Conservation (phyloP, 2,113 vertebrate species). For the Xiphorhynchus elegans region DNA sequence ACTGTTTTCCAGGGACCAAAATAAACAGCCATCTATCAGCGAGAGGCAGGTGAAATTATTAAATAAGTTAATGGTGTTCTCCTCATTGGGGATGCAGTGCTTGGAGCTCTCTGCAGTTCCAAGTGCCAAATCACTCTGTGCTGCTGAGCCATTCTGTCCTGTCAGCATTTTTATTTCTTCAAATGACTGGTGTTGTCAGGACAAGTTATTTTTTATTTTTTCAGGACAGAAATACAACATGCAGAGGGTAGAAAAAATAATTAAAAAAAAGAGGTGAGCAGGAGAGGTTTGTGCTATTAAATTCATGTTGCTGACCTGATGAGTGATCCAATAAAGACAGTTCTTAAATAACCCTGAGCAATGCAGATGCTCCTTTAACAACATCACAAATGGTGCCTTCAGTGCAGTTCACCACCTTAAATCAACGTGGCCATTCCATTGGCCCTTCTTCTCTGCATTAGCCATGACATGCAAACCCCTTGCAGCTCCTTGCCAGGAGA, state of each 20-base stretch:
- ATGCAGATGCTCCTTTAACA: background rate
- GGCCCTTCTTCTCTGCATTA: background rate
- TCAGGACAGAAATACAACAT: background rate
- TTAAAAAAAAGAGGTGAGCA: background rate
- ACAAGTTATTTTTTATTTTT: background rate
- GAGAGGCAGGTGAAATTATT: constrained; percentile 41
- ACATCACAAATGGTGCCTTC: background rate
- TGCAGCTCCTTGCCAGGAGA: background rate
- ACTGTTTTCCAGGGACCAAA: constrained; percentile 36
- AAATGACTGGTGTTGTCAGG: background rate
- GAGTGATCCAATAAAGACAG: background rate
- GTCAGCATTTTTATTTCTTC: background rate
- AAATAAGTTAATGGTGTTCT: constrained; percentile 37
- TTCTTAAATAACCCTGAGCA: background rate
- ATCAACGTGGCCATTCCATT: background rate
- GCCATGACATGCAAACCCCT: background rate
- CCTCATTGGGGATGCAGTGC: background rate
- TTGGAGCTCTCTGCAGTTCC: background rate
- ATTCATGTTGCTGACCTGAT: background rate
- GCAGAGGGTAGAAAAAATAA: background rate
- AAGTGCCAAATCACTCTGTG: background rate
- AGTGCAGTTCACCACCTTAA: background rate
- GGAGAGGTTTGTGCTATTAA: background rate
- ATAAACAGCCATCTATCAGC: constrained; percentile 22
- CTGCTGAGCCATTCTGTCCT: background rate